These are phyloP conservation scores for Sisyra nigra DNA, from an alignment of 2,888 invertebrate genomes.

Conservation along the genomic window DNA sequence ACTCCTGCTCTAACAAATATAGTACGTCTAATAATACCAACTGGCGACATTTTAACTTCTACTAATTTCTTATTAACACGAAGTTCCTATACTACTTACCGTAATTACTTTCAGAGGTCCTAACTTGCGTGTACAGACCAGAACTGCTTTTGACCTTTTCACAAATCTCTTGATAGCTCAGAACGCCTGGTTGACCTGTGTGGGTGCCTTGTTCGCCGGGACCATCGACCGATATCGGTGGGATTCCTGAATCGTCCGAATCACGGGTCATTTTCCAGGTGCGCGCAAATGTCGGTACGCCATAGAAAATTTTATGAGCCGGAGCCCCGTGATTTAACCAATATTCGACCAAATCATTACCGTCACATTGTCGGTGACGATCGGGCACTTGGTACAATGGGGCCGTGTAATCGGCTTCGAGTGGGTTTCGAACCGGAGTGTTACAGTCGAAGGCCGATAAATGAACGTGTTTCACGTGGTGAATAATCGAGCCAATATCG, in stretches of 20 bases:
- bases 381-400: constrained; percentile 59
- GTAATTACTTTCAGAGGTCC: constrained; percentile 33
- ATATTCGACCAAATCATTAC: constrained; percentile 46
- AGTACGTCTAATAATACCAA: too few species aligned
- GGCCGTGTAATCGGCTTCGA: constrained; percentile 61
- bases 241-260: constrained; percentile 61
- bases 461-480: constrained; percentile 64
- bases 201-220: constrained; percentile 59
- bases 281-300: constrained; percentile 53
- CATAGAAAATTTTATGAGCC: constrained; percentile 50
- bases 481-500: constrained; percentile 55
- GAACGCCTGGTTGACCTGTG: constrained; percentile 48
- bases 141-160: constrained; percentile 35
- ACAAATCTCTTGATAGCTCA: constrained; percentile 70
- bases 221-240: constrained; percentile 51
- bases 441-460: constrained; percentile 64
- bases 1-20: too few species aligned
- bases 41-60: too few species aligned
- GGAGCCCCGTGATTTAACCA: constrained; percentile 49
- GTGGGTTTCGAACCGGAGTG: constrained; percentile 56
- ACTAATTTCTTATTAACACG: too few species aligned
- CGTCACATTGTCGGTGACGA: constrained; percentile 48
- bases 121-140: too few species aligned
- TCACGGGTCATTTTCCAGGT: constrained; percentile 64
- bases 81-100: too few species aligned